A percentile compares a stretch with the other conserved stretches of the same genome.
Conservation (phyloP, 1,140 invertebrate species). For the Drosophila baimaii region DNA sequence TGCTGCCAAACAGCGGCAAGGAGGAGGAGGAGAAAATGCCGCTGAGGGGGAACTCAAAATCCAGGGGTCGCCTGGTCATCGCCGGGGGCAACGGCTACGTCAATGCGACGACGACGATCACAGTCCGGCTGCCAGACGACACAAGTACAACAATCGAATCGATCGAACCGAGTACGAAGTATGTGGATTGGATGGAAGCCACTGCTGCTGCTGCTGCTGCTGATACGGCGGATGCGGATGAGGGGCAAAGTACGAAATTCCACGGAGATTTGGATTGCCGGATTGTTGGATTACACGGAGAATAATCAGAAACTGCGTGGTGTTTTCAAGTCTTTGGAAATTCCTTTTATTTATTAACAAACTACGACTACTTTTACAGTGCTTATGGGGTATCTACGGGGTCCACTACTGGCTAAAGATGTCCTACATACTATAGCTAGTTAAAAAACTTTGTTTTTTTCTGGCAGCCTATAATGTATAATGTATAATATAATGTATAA, state of each 20-base stretch:
- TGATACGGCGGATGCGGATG: slow-evolving; percentile 43
- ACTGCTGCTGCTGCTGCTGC: slow-evolving; percentile 22
- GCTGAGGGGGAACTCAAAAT: not conserved
- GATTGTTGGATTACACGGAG: slow-evolving; percentile 28
- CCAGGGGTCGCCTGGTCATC: slow-evolving; percentile 24
- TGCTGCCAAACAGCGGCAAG: not conserved
- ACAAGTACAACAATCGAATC: slow-evolving; percentile 4
- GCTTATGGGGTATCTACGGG: slow-evolving; percentile 23
- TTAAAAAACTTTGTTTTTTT: slow-evolving; percentile 73
- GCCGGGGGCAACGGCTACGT: slow-evolving; percentile 33
- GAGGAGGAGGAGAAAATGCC: slow-evolving; percentile 1
- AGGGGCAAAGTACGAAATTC: slow-evolving; percentile 72
- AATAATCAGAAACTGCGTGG: not conserved
- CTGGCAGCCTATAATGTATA: slow-evolving; percentile 61
- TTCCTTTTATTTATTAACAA: slow-evolving; percentile 44
- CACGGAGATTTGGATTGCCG: slow-evolving; percentile 35
- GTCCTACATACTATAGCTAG: slow-evolving; percentile 38
- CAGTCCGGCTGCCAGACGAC: slow-evolving; percentile 31
- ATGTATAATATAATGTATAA: not conserved
- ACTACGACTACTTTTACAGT: slow-evolving; percentile 35
- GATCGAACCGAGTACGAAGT: not conserved
- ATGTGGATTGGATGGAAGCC: slow-evolving; percentile 19
- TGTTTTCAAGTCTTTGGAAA: slow-evolving; percentile 48
- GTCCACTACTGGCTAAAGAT: slow-evolving; percentile 28
- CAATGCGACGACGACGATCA: slow-evolving; percentile 13